phyloP scores from a whole-genome alignment of 2,113 vertebrate genomes.

The Sterna hirundo region DNA sequence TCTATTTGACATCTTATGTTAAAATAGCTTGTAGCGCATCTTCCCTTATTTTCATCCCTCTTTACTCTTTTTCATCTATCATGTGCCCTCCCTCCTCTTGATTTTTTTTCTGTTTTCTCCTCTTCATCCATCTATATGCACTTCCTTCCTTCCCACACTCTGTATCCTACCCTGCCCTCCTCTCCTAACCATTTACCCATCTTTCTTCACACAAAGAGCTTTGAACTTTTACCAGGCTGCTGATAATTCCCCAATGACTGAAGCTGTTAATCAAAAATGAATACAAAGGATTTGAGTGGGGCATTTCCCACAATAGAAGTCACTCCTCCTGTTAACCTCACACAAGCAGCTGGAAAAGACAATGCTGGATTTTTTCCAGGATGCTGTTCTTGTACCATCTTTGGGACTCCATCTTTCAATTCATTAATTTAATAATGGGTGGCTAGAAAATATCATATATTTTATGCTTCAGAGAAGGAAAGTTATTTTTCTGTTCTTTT shows the following conservation, averaged over 20 bases:
- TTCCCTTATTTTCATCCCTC: neutral
- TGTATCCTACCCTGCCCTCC: neutral
- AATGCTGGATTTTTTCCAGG: constrained; percentile 44
- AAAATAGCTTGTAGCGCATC: neutral
- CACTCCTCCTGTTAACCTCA: constrained; percentile 41
- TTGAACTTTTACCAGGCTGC: constrained; percentile 53
- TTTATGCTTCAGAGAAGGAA: neutral
- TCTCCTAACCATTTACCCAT: neutral
- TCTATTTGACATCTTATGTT: neutral
- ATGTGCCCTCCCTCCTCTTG: neutral
- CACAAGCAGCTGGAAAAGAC: constrained; percentile 34
- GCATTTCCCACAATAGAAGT: constrained; percentile 45
- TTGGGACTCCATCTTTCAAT: constrained; percentile 1
- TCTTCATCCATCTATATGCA: neutral
- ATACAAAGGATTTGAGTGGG: constrained; percentile 49
- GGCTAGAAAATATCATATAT: neutral
- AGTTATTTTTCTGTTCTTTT: neutral
- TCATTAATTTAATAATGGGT: neutral
- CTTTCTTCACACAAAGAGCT: constrained; percentile 47
- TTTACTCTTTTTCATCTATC: neutral
- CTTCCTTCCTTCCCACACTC: neutral
- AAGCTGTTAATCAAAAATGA: constrained; percentile 59
- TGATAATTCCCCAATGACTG: constrained; percentile 5
- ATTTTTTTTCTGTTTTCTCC: neutral
- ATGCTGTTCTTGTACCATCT: neutral